Evolutionary conservation across 2,888 invertebrate genomes (phyloP).

Genomic region (Agrochola litura): DNA sequence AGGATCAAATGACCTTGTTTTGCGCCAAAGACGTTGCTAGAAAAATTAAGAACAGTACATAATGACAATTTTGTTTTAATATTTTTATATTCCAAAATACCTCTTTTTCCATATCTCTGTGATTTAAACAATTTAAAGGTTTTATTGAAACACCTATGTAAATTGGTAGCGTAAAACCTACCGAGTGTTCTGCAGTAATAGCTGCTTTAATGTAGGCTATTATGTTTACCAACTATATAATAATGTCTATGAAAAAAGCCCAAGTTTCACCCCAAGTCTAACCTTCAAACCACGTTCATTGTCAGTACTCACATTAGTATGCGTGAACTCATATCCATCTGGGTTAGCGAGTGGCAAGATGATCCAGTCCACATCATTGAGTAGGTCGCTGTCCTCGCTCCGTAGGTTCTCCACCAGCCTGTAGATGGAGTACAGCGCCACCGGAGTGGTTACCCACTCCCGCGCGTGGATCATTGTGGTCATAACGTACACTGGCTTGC

Average conservation of each 20-base stretch:
- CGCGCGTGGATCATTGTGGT: conserved; percentile 92
- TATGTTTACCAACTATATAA: background rate
- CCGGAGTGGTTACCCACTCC: conserved; percentile 92
- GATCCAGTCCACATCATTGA: conserved; percentile 92
- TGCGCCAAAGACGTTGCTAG: conserved; percentile 91
- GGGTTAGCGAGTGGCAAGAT: conserved; percentile 93
- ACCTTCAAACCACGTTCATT: no score
- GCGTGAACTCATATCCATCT: conserved; percentile 93
- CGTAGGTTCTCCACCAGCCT: conserved; percentile 89
- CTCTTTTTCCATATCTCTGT: background rate
- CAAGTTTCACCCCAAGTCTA: background rate
- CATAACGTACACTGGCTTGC: conserved; percentile 88
- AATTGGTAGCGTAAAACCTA: background rate
- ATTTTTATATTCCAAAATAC: background rate
- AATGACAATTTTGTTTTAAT: background rate
- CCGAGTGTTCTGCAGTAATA: background rate
- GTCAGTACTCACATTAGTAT: conserved; percentile 87
- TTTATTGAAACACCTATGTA: background rate
- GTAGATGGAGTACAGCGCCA: conserved; percentile 90
- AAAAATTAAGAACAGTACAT: background rate
- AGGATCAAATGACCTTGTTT: conserved; percentile 87
- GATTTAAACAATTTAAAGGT: background rate
- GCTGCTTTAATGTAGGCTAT: background rate
- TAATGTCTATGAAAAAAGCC: background rate
- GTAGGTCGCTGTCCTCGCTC: conserved; percentile 79